These are phyloP conservation scores for Phenganax marumi DNA, from an alignment of 92 coral and sea anemone species.

Conservation along the genomic window DNA sequence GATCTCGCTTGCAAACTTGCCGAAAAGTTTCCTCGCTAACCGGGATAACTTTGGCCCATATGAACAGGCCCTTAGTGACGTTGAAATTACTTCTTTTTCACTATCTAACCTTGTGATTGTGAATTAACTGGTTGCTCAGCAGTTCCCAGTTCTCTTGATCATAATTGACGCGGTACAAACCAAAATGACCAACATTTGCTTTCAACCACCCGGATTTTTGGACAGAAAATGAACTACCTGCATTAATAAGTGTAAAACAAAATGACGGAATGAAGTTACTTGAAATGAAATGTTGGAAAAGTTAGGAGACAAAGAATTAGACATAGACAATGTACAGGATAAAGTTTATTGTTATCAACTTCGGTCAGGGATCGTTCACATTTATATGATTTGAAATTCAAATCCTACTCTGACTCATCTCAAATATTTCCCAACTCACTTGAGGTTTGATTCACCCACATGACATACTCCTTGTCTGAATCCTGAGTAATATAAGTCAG, in stretches of 20 bases:
- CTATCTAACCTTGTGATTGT: conserved; percentile 69
- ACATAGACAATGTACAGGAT: too few relatives aligned
- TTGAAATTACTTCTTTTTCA: too few relatives aligned
- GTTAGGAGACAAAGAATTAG: too few relatives aligned
- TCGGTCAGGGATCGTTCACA: too few relatives aligned
- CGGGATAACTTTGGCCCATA: too few relatives aligned
- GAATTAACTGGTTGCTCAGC: conserved; percentile 70
- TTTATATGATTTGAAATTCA: not conserved
- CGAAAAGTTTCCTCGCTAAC: too few relatives aligned
- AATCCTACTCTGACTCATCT: not conserved
- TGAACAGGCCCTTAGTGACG: too few relatives aligned
- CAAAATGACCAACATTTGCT: conserved; percentile 88
- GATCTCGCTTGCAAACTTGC: too few relatives aligned
- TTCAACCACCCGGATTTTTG: conserved; percentile 76
- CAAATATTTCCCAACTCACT: conserved; percentile 50
- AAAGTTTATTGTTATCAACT: too few relatives aligned
- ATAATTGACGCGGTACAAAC: conserved; percentile 94
- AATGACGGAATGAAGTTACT: too few relatives aligned
- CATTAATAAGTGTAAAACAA: too few relatives aligned
- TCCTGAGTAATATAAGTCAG: conserved; percentile 78
- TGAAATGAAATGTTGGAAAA: too few relatives aligned
- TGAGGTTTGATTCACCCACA: conserved; percentile 79
- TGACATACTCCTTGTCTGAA: conserved; percentile 52
- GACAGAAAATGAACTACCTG: conserved; percentile 37
- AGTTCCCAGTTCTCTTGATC: conserved; percentile 76